Evolutionary conservation across 2,113 vertebrate species (phyloP).

Genomic region (Cyphomyrus plagiostoma): DNA sequence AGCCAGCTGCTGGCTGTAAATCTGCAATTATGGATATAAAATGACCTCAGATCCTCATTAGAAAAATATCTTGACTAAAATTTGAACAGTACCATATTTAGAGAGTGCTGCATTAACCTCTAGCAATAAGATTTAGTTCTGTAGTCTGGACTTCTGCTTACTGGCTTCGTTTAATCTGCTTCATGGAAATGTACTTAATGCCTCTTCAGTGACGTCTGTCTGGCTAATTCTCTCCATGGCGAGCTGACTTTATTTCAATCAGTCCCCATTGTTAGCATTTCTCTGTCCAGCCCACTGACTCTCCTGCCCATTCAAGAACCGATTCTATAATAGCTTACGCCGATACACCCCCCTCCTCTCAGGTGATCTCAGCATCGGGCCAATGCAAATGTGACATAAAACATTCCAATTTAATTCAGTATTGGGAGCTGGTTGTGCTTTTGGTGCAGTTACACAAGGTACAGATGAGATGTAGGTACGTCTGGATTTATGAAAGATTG

Average conservation of each 20-base stretch:
- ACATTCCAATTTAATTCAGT: not conserved
- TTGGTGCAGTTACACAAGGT: not conserved
- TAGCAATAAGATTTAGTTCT: not conserved
- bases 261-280: not conserved
- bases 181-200: not conserved
- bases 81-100: conserved; percentile 3
- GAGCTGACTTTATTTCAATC: not conserved
- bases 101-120: not conserved
- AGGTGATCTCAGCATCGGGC: not conserved
- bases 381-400: not conserved
- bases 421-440: not conserved
- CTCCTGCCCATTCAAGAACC: not conserved
- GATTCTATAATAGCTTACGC: not conserved
- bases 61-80: not conserved
- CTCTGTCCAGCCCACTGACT: not conserved
- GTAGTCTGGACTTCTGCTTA: not conserved
- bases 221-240: not conserved
- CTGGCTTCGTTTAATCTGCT: not conserved
- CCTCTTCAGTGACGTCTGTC: not conserved
- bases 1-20: conserved; percentile 6
- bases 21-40: conserved; percentile 8
- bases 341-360: not conserved
- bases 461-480: not conserved
- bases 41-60: not conserved
- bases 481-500: not conserved